Evolutionary conservation across 2,888 invertebrate genomes (phyloP).

Genomic region (Scelioninae gen. 1): DNA sequence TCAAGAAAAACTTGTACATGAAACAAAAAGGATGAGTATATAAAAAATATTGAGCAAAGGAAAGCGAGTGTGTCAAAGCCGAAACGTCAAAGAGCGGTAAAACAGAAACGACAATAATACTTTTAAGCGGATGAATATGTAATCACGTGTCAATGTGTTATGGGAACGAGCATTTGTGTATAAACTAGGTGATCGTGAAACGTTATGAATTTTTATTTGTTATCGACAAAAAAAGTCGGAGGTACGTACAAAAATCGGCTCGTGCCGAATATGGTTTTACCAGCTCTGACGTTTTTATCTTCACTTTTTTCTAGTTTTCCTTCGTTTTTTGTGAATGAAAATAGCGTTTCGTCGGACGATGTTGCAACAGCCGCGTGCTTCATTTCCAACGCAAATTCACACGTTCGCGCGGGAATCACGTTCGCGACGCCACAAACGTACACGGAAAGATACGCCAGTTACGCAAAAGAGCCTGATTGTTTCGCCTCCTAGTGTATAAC

Average conservation of each 20-base stretch:
- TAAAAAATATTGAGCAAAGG: neutral
- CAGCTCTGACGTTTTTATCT: neutral
- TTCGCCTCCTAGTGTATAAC: slow-evolving; percentile 7
- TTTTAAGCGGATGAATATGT: slow-evolving; percentile 48
- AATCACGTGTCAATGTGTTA: slow-evolving; percentile 37
- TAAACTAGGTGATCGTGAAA: slow-evolving; percentile 27
- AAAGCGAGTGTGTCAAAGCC: neutral
- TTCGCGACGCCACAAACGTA: slow-evolving; percentile 22
- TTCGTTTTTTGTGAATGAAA: neutral
- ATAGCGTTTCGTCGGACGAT: slow-evolving; percentile 23
- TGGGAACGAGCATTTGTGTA: slow-evolving; percentile 33
- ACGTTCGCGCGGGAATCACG: slow-evolving; percentile 67
- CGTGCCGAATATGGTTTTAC: neutral
- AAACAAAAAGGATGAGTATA: no score
- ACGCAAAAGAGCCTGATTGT: slow-evolving; percentile 31
- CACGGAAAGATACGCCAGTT: slow-evolving; percentile 29
- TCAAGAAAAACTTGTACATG: neutral
- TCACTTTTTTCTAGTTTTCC: neutral
- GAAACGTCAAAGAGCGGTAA: slow-evolving; percentile 12
- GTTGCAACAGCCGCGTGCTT: slow-evolving; percentile 54
- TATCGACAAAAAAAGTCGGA: slow-evolving; percentile 13
- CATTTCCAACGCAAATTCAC: slow-evolving; percentile 79
- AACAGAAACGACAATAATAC: slow-evolving; percentile 26
- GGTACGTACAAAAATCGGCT: slow-evolving; percentile 1
- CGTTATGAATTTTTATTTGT: slow-evolving; percentile 40